Percentiles rank a stretch among this genome's conserved stretches.
Conservation (phyloP, 2,113 vertebrate species). For the Anolis carolinensis region DNA sequence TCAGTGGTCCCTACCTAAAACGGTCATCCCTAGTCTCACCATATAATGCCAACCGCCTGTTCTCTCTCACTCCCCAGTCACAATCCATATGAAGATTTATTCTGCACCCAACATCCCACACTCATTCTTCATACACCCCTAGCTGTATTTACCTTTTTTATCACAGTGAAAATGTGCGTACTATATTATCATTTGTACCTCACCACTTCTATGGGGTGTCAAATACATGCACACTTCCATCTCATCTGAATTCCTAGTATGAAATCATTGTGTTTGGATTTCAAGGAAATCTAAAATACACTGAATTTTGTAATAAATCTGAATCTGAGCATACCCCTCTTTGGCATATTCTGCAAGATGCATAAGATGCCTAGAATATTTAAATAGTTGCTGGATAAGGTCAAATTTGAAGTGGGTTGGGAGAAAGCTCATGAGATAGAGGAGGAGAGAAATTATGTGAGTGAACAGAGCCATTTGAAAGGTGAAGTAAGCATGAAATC, state of each 20-base stretch:
- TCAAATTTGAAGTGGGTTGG: background rate
- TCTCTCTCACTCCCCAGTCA: too few relatives aligned
- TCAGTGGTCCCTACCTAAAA: too few relatives aligned
- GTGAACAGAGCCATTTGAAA: constrained; percentile 54
- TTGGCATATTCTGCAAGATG: background rate
- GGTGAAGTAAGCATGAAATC: constrained; percentile 55
- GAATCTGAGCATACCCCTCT: background rate
- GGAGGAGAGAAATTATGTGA: constrained; percentile 49
- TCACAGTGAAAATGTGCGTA: too few relatives aligned
- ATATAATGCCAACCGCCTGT: too few relatives aligned
- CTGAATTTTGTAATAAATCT: background rate
- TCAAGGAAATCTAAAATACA: background rate
- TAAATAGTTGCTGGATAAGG: background rate
- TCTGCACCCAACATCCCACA: too few relatives aligned
- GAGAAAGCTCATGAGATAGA: constrained; percentile 32
- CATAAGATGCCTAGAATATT: background rate
- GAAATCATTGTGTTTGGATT: background rate
- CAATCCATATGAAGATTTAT: too few relatives aligned
- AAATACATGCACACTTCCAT: background rate
- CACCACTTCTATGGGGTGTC: too few relatives aligned
- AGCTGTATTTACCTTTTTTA: too few relatives aligned
- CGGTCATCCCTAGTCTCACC: too few relatives aligned
- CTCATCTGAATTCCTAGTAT: too few relatives aligned
- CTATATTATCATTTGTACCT: too few relatives aligned
- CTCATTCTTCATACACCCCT: too few relatives aligned